These are phyloP conservation scores for Philonicus albiceps DNA, from an alignment of 2,888 invertebrate species.

Conservation along the genomic window DNA sequence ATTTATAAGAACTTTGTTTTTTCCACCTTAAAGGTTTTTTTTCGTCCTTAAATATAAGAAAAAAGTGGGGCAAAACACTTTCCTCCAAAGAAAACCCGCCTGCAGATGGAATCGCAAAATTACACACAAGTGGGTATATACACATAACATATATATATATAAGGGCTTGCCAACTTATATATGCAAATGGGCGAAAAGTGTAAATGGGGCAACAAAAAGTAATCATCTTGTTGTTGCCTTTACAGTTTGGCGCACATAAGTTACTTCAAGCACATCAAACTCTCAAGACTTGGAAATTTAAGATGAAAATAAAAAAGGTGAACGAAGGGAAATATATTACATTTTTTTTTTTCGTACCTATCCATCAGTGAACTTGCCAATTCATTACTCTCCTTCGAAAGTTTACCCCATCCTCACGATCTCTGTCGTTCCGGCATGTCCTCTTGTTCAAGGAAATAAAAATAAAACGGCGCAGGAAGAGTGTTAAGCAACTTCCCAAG, in stretches of 20 bases:
- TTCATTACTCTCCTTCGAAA: constrained; percentile 24
- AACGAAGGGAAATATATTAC: constrained; percentile 9
- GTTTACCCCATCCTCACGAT: background rate
- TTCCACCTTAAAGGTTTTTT: background rate
- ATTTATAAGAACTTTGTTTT: constrained; percentile 14
- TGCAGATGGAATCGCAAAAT: constrained; percentile 6
- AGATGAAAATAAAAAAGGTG: background rate
- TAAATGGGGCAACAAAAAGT: constrained; percentile 33
- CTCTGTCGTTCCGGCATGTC: background rate
- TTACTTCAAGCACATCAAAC: constrained; percentile 17
- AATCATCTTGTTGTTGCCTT: constrained; percentile 27
- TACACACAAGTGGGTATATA: background rate
- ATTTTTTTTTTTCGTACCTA: background rate
- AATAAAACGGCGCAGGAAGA: background rate
- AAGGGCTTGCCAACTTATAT: background rate
- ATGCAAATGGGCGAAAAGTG: constrained; percentile 15
- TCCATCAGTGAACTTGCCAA: constrained; percentile 37
- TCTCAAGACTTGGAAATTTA: constrained; percentile 6
- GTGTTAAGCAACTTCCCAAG: background rate
- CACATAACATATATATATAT: background rate
- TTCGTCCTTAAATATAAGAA: background rate
- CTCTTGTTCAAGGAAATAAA: constrained; percentile 8
- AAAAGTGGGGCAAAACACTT: constrained; percentile 5
- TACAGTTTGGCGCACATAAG: constrained; percentile 19
- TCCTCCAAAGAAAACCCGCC: background rate